Percentiles rank a stretch among this genome's conserved stretches.
These are phyloP conservation scores for Siphamia tubifer DNA, from an alignment of 2,113 vertebrate species.

Conservation along the genomic window DNA sequence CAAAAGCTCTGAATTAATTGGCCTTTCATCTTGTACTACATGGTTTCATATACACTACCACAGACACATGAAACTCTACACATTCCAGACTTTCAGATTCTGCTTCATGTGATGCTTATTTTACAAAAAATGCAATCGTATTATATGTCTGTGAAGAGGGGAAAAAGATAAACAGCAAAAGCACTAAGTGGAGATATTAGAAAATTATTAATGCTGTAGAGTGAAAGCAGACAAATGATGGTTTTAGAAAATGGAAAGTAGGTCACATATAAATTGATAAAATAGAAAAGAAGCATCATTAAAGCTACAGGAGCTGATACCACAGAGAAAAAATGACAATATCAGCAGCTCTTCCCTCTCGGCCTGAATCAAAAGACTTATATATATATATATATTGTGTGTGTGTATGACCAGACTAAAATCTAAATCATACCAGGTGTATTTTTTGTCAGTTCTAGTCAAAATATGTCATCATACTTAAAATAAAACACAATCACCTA, in stretches of 20 bases:
- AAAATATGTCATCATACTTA: too few species aligned
- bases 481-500: too few species aligned
- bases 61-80: not conserved
- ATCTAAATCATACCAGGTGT: too few species aligned
- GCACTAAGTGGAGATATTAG: constrained; percentile 1
- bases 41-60: not conserved
- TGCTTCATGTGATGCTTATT: not conserved
- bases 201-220: not conserved
- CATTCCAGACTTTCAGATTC: not conserved
- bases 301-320: too few species aligned
- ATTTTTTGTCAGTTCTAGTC: too few species aligned
- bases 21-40: constrained; percentile 13
- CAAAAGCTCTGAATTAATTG: constrained; percentile 40
- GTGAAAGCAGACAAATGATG: not conserved
- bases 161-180: not conserved
- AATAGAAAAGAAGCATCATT: too few species aligned
- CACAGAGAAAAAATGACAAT: too few species aligned
- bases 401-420: too few species aligned
- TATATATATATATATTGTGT: too few species aligned
- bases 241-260: not conserved
- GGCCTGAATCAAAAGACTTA: too few species aligned
- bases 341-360: too few species aligned
- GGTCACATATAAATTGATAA: constrained; percentile 2
- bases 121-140: not conserved
- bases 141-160: not conserved